Conservation (phyloP, 2,888 invertebrate species). For the Clistopyga incitator region DNA sequence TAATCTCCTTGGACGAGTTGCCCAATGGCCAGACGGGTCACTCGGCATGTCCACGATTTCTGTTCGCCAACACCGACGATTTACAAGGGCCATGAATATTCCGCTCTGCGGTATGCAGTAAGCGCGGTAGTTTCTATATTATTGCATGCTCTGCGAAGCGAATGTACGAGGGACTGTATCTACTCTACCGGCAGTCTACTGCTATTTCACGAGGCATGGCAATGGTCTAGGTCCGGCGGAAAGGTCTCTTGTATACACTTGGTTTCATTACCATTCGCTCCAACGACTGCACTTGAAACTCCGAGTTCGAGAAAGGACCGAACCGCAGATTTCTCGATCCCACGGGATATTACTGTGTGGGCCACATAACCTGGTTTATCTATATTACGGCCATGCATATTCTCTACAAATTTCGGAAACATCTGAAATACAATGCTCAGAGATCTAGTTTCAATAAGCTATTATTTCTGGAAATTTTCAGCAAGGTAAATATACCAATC, state of each 20-base stretch:
- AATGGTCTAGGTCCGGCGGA: constrained; percentile 42
- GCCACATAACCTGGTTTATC: not conserved
- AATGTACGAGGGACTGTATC: constrained; percentile 36
- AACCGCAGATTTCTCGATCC: constrained; percentile 38
- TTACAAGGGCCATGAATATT: constrained; percentile 64
- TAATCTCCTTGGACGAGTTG: constrained; percentile 31
- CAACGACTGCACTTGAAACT: constrained; percentile 40
- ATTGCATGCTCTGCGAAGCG: constrained; percentile 39
- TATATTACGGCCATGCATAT: constrained; percentile 27
- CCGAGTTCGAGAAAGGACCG: constrained; percentile 40
- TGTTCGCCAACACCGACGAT: constrained; percentile 48
- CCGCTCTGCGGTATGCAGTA: constrained; percentile 18
- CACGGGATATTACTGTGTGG: not conserved
- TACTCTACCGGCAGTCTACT: constrained; percentile 35
- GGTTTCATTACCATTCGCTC: constrained; percentile 51
- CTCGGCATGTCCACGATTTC: constrained; percentile 24
- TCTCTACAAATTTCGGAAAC: constrained; percentile 19
- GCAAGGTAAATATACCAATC: no score
- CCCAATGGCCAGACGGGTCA: constrained; percentile 4
- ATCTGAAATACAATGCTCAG: constrained; percentile 7
- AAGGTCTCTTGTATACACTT: constrained; percentile 40
- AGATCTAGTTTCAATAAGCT: not conserved
- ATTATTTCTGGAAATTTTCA: not conserved
- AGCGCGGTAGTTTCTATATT: constrained; percentile 53
- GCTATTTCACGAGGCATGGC: constrained; percentile 48